phyloP scores from a whole-genome alignment of 2,113 vertebrate species.

The Danio rerio region DNA sequence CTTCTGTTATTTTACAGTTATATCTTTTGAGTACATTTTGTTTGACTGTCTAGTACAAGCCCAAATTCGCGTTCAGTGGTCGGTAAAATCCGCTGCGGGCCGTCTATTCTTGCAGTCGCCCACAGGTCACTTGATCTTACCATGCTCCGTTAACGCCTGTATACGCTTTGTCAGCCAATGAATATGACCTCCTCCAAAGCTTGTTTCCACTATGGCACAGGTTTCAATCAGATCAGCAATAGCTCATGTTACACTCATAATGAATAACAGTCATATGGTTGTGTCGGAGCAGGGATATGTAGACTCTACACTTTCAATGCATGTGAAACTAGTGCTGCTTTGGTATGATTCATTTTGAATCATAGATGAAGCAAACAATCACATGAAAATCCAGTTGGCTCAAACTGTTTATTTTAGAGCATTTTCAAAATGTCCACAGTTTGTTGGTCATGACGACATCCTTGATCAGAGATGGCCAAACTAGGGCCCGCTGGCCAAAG shows the following conservation, averaged over 20 bases:
- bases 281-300: neutral
- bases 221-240: neutral
- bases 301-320: neutral
- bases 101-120: neutral
- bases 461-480: too few relatives aligned
- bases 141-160: too few relatives aligned
- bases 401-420: too few relatives aligned
- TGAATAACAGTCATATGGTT: neutral
- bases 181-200: neutral
- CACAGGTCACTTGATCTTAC: constrained; percentile 1
- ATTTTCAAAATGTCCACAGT: neutral
- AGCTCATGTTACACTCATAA: constrained; percentile 1
- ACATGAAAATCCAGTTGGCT: neutral
- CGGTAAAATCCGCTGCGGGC: neutral
- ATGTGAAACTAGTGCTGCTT: neutral
- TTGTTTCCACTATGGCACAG: neutral
- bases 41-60: neutral
- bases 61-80: neutral
- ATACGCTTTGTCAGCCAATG: neutral
- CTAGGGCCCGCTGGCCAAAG: too few relatives aligned
- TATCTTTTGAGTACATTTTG: neutral
- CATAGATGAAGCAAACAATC: neutral
- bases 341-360: neutral
- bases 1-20: too few relatives aligned
- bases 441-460: neutral